Evolutionary conservation across 2,888 invertebrate species (phyloP), one percentile per base, ranked within the genome.

Genomic region (Drymonia ruficornis): DNA sequence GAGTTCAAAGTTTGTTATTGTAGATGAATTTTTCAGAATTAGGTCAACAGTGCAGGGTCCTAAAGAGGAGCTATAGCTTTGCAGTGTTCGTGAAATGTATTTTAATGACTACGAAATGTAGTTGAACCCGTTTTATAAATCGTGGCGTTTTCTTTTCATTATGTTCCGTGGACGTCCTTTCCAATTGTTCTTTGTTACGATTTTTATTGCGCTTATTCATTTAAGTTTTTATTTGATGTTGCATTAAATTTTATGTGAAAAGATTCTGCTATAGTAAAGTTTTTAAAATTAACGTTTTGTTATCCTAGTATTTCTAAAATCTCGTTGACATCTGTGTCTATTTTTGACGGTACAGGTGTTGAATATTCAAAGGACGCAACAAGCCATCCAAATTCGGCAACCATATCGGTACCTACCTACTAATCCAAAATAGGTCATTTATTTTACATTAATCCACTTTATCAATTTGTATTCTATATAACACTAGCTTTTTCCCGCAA

Each of bases 1-100:
- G 61, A 69, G 64, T 72, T 65, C 72, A 72, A 55, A 67, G 71
- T 76, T 69, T 58, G 69, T 72, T 63, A 68, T 76, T 40, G 16
- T 74, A 77, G 74, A 83, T 82, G 81, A 81, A 84, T 81, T 78
- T 74, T 77, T 70, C 78, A 77, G 67, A 82, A 78, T 52, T 81
- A 78, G 83, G 82, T 81, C 78, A 72, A 65, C 65, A 63, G 66
- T 81, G 80, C 80, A 82, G 79, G 75, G 72, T 79, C 80, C 73
- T 74, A 71, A n/a, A 75, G 80, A 78, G 71, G 67, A 69, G 76
- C 77, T 74, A 70, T 63, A 70, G 64, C 70, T 66, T 67, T 70
- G 72, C 67, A 77, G 74, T 79, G 74, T 74, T 64, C 69, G 70
- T 72, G 69, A 78, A 81, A 84, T 85, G 79, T 84, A 83, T 82